Evolutionary conservation across 2,797 vertebrate genomes (phyloP).

Genomic region (Sebastes cheni): DNA sequence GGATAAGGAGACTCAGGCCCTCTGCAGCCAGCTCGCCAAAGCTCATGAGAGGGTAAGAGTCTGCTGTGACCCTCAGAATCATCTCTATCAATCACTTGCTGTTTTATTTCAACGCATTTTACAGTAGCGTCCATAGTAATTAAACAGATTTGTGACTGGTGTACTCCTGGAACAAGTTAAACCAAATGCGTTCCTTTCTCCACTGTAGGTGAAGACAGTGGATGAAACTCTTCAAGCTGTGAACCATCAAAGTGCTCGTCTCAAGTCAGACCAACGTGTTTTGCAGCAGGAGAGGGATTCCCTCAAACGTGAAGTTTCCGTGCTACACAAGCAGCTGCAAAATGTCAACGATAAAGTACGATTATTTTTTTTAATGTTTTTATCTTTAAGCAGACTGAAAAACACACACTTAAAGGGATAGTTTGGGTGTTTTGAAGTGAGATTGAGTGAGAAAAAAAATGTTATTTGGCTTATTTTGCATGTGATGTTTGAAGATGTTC

Average conservation of each 20-base stretch:
- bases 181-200: neutral
- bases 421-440: neutral
- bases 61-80: neutral
- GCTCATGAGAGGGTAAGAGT: conserved; percentile 86
- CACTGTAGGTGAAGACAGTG: conserved; percentile 80
- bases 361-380: neutral
- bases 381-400: neutral
- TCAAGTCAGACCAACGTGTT: conserved; percentile 84
- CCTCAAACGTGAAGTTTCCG: conserved; percentile 85
- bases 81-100: neutral
- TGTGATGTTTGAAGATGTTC: neutral
- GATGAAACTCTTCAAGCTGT: conserved; percentile 84
- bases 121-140: neutral
- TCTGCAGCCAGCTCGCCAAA: conserved; percentile 80
- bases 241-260: conserved; percentile 81
- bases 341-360: conserved; percentile 85
- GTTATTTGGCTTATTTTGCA: neutral
- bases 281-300: conserved; percentile 89
- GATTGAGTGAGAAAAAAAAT: no score
- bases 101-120: neutral
- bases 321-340: conserved; percentile 87
- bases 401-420: neutral
- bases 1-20: conserved; percentile 80
- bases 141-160: neutral
- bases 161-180: neutral